Base-by-base conservation (phyloP, 2,113 vertebrate species). In the Bagarius yarrelli region DNA sequence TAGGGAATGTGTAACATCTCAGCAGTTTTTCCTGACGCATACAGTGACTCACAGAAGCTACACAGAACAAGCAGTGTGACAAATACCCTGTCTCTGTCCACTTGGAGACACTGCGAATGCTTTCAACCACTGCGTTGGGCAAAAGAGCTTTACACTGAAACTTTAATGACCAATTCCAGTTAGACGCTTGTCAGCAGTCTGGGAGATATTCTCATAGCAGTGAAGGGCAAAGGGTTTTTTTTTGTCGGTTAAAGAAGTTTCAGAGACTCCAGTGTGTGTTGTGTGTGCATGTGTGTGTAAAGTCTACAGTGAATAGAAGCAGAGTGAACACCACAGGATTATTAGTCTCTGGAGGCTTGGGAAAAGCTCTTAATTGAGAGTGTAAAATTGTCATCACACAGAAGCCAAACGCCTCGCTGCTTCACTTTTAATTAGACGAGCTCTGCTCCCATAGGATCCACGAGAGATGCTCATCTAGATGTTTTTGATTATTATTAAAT, bases 401-500 rank as follows among this genome's bases (percentile, higher is more conserved):
- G 32, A 73, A 61, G 69, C 44, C 25, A 60, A 60, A 52, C 6
- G 21, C 76, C 59, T 74, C 5, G 8, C 25, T 34, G 47, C 27
- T 55, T 73, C 50, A 52, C 16, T 74, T 73, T 74, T 75, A 76
- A 83, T 83, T 80, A 80, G 40, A 34, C 5, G 11, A 73, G n/a
- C 30, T 53, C 11, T 30, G 40, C 50, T 64, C 60, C 57, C 81
- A 77, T 13, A 27, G 69, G 81, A 78, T 60, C 47, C n/a, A n/a
- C n/a, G n/a, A 71, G 47, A 21, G 66, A 40, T 76, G 61, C 52
- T 60, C 80, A 25, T 76, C 40, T 73, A 53, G 70, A 80, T 71
- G 18, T 76, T 76, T 76, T 50, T 66, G 59, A 78, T 80, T 76
- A 76, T 74, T 81, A 66, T 75, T 75, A 52, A 73, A 80, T 25